These are phyloP conservation scores for Deilephila elpenor DNA, from an alignment of 2,888 invertebrate species.

Conservation along the genomic window DNA sequence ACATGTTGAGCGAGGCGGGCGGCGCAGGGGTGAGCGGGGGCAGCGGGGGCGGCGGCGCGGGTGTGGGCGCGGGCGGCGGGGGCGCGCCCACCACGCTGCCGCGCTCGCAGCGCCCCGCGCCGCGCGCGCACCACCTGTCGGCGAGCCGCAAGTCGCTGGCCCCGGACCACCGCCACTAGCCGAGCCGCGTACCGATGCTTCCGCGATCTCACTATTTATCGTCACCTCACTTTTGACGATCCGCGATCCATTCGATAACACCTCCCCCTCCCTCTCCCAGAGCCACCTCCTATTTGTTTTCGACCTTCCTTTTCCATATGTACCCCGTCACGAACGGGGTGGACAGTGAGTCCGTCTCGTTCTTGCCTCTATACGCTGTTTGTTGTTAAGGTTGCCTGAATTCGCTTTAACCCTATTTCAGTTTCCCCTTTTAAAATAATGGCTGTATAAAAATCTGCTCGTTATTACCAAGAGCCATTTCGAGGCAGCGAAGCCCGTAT, in stretches of 20 bases:
- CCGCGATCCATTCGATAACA: conserved; percentile 26
- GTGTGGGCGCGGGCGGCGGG: conserved; percentile 48
- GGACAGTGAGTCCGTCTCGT: not conserved
- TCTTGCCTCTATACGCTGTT: not conserved
- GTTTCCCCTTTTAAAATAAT: not conserved
- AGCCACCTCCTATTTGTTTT: not conserved
- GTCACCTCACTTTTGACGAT: conserved; percentile 30
- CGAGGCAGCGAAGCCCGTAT: not conserved
- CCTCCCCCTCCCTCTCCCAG: not conserved
- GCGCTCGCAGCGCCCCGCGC: conserved; percentile 77
- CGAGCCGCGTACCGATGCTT: conserved; percentile 5
- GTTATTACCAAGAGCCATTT: not conserved
- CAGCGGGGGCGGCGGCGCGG: conserved; percentile 44
- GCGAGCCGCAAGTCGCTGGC: conserved; percentile 84
- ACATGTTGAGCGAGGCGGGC: conserved; percentile 87
- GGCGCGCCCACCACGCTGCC: conserved; percentile 76
- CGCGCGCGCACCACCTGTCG: conserved; percentile 77
- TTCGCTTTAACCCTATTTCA: not conserved
- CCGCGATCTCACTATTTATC: not conserved
- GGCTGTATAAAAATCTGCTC: not conserved
- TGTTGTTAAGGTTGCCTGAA: not conserved
- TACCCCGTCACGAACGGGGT: not conserved
- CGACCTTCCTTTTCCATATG: not conserved
- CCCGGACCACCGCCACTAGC: conserved; percentile 78
- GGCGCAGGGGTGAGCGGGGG: conserved; percentile 52